These are phyloP conservation scores for Macrotus californicus DNA, from an alignment of 2,113 vertebrate genomes.

Conservation along the genomic window DNA sequence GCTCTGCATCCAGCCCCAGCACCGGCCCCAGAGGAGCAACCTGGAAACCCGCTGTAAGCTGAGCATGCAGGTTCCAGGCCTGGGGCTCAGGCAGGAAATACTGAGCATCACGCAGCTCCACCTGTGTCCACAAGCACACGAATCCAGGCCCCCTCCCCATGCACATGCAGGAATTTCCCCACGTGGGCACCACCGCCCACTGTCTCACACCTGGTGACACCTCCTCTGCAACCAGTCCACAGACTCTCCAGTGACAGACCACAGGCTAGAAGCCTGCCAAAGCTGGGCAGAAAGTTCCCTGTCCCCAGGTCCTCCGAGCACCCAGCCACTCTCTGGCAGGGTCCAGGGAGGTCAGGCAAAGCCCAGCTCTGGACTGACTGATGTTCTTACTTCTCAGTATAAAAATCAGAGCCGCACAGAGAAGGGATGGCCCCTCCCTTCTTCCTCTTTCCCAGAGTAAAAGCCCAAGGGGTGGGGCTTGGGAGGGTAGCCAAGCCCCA, in stretches of 20 bases:
- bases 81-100: not conserved
- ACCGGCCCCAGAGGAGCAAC: accelerated
- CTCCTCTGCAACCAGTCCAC: not conserved
- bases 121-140: not conserved
- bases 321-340: not conserved
- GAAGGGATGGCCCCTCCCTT: not conserved
- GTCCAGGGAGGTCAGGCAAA: not conserved
- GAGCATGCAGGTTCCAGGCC: not conserved
- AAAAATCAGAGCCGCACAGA: not conserved
- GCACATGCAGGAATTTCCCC: not conserved
- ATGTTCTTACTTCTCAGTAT: not conserved
- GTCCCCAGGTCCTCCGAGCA: not conserved
- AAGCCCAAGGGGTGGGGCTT: not conserved
- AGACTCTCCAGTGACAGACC: not conserved
- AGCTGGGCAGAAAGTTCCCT: not conserved
- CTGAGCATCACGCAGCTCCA: not conserved
- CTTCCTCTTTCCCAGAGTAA: not conserved
- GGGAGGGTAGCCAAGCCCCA: constrained; percentile 27
- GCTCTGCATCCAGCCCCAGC: not conserved
- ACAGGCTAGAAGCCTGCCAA: not conserved
- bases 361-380: not conserved
- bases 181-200: not conserved
- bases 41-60: accelerated
- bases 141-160: not conserved
- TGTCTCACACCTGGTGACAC: not conserved